Percentiles rank a stretch among this genome's conserved stretches.
Conservation (phyloP, 2,113 vertebrate species). For the Antigone vipio region DNA sequence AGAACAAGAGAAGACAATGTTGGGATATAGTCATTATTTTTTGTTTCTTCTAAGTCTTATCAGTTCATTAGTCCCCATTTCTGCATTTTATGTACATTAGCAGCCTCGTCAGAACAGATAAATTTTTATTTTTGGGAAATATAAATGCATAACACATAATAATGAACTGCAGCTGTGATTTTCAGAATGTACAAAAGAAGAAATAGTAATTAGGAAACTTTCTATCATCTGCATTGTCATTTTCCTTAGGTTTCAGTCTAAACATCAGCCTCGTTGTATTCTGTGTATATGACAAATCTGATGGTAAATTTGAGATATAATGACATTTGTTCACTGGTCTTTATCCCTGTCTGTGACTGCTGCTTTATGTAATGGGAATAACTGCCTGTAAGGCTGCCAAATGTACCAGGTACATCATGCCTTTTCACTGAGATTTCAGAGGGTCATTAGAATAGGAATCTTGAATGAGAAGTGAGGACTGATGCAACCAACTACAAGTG, state of each 20-base stretch:
- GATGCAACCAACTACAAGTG: not conserved
- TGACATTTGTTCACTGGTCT: not conserved
- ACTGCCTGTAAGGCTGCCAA: not conserved
- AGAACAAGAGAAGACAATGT: not conserved
- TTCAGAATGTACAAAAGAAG: not conserved
- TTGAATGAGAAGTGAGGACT: not conserved
- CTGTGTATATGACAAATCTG: not conserved
- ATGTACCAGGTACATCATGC: not conserved
- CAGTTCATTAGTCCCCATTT: not conserved
- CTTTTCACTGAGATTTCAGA: not conserved
- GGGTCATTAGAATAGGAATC: not conserved
- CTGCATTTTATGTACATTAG: not conserved
- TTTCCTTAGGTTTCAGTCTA: not conserved
- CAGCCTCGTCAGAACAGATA: not conserved
- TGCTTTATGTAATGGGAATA: not conserved
- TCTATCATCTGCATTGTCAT: not conserved
- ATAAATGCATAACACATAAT: not conserved
- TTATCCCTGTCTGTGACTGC: not conserved
- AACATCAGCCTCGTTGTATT: not conserved
- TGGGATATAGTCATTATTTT: not conserved
- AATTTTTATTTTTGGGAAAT: not conserved
- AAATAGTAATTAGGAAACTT: not conserved
- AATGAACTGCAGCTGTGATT: not conserved
- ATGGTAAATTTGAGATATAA: not conserved
- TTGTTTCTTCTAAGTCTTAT: not conserved